These are phyloP conservation scores for Sarcophaga carnaria DNA, from an alignment of 2,888 invertebrate genomes.

Conservation along the genomic window DNA sequence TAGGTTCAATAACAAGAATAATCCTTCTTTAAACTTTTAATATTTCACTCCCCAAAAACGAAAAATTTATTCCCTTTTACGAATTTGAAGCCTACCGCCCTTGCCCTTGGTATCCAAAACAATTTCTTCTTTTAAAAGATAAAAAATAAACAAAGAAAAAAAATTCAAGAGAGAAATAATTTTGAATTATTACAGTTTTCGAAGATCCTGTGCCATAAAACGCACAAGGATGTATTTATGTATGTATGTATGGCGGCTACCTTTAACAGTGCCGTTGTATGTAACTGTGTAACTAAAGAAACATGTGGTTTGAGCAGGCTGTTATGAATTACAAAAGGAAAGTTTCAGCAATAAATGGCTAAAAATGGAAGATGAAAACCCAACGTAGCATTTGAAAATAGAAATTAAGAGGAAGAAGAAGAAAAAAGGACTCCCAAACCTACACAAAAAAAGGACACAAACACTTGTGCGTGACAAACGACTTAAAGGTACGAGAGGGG, in stretches of 20 bases:
- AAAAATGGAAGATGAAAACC: slow-evolving; percentile 38
- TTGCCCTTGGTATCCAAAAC: too few relatives aligned
- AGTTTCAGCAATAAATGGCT: slow-evolving; percentile 47
- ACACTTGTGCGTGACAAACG: slow-evolving; percentile 68
- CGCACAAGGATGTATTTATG: neutral
- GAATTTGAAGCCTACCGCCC: too few relatives aligned
- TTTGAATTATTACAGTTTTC: slow-evolving; percentile 58
- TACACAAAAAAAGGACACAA: slow-evolving; percentile 18
- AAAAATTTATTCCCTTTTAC: too few relatives aligned
- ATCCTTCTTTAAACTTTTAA: too few relatives aligned
- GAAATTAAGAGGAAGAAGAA: neutral
- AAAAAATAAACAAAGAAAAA: slow-evolving; percentile 13
- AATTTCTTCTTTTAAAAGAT: too few relatives aligned
- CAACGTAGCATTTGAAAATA: slow-evolving; percentile 2
- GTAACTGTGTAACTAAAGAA: neutral
- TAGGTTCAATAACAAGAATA: too few relatives aligned
- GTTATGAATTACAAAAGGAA: slow-evolving; percentile 34
- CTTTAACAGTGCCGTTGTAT: neutral
- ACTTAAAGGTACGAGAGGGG: slow-evolving; percentile 43
- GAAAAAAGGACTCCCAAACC: slow-evolving; percentile 43
- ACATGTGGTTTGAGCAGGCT: slow-evolving; percentile 43
- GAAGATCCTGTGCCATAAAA: neutral
- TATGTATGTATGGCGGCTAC: neutral
- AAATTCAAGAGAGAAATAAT: slow-evolving; percentile 30
- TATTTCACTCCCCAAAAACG: too few relatives aligned